Base-by-base conservation (phyloP, 2,888 invertebrate species). In the Apamea anceps region DNA sequence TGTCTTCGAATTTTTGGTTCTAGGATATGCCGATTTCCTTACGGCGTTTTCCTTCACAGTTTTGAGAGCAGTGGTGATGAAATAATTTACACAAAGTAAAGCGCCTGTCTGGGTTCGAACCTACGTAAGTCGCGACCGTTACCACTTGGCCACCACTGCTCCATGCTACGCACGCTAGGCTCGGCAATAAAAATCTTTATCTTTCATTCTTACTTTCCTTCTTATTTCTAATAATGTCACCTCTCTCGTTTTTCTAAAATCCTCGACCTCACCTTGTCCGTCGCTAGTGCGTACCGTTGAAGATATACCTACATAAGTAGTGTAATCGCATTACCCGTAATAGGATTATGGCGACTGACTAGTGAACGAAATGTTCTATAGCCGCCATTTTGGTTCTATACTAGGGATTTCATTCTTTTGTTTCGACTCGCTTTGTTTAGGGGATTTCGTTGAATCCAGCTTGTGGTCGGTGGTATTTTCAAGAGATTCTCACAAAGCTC, bases 271-370 rank as follows among this genome's bases (percentile, higher is more conserved):
- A 85, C 77, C 82, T 80, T 68, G 15, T 37, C 12, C 75, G 68
- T 45, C 32, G n/a, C 25, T 13, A 62, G 42, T 80, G 72, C 72
- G 80, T 81, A 78, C 79, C 71, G 79, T 79, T 85, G 87, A 88
- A 89, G 89, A 82, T 86, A 79, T 85, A 88, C 54, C 74, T 84
- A 45, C 42, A 42, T 42, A 81, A 87, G 87, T 83, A 86, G 74
- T 76, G 74, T 87, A 90, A 90, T 89, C 88, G 86, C 77, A 89
- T 90, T 87, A 87, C 71, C 68, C 8, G 51, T 88, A 90, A 90
- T 88, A 86, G 88, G 90, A 90, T 90, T 90, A 87, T 75, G 54
- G 80, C 51, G 75, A 79, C 72, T 79, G 82, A 82, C 68, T 82
- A 78, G 78, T 81, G 81, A 85, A 87, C 81, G 81, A 88, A 88